Conservation (phyloP, 1,140 invertebrate species). For the Pseudomyrmex cubaensis region DNA sequence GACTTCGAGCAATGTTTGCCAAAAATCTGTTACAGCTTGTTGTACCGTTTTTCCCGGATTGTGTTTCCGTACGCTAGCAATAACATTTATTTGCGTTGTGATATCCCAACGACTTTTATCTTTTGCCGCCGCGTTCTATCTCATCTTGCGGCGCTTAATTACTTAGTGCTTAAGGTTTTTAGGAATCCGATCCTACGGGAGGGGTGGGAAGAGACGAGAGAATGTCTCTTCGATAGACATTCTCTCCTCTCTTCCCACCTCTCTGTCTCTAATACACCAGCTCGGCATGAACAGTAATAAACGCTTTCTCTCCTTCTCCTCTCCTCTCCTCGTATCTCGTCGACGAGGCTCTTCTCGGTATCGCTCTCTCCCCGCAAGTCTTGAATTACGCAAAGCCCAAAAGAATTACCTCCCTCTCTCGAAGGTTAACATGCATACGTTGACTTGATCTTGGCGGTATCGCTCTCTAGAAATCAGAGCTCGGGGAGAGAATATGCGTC, state of each 20-base stretch:
- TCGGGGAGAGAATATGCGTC: not conserved
- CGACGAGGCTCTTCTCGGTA: conserved; percentile 12
- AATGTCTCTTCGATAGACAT: conserved; percentile 1
- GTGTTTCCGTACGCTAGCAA: not conserved
- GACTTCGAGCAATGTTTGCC: too few species aligned
- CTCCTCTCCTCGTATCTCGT: not conserved
- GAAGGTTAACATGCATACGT: conserved; percentile 8
- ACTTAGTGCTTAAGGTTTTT: conserved; percentile 26
- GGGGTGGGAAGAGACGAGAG: too few species aligned
- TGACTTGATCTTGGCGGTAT: conserved; percentile 10
- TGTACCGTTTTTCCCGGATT: not conserved
- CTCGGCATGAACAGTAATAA: conserved; percentile 39
- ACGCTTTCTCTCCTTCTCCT: conserved; percentile 9
- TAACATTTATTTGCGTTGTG: not conserved
- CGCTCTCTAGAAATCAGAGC: conserved; percentile 29
- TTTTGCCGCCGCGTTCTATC: not conserved
- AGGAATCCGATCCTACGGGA: conserved; percentile 5
- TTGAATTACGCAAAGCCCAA: conserved; percentile 49
- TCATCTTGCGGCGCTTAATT: conserved; percentile 16
- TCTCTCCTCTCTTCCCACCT: not conserved
- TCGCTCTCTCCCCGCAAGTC: conserved; percentile 20
- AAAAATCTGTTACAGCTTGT: not conserved
- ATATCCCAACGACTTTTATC: not conserved
- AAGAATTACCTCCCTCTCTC: conserved; percentile 29
- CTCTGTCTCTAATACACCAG: not conserved